Base-by-base conservation (phyloP, 2,888 invertebrate genomes). In the Lymantria monacha region DNA sequence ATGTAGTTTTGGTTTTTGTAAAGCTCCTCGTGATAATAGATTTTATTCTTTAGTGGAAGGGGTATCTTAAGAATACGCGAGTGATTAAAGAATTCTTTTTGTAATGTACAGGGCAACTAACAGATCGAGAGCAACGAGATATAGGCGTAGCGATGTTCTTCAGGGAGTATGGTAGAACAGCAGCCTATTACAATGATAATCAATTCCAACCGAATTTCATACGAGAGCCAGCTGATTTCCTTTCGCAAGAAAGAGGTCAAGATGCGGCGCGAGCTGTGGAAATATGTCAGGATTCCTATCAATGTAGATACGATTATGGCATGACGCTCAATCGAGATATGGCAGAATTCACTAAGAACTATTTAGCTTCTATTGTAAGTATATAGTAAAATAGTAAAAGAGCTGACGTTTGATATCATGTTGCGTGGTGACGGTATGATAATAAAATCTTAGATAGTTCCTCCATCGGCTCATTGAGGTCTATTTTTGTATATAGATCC, bases 241-340 rank as follows among this genome's bases (percentile, higher is more conserved):
- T 97, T 49, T 95, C 97, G 48, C 83, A 87, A 0, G 96, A 97
- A 82, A 92, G 96, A 47, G 92, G 94, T 0, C 84, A 91, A 9
- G 95, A 95, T 61, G 89, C 94, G 33, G 82, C 86, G 0, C 86
- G 92, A 44, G 96, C 96, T 0, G 85, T 92, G 43, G 94, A 94
- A 46, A 83, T 96, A 10, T 98, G 97, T 69, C 95, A 95, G 44
- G 95, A 95, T 48, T 95, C 95, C 0, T 96, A 96, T 79, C 97
- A 97, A 73, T 98, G 98, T 81, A 93, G 94, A 66, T 98, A 95
- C 73, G 98, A 98, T 77, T 98, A 95, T 74, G 95, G 96, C 0
- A 94, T 97, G 93, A 96, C 96, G 0, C 85, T 97, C 1, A 95
- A 96, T 79, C 91, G 95, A 60, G 97, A 97, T 65, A 92, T 97